Conservation (phyloP, 2,888 invertebrate species). For the Sinodicranocentrus sp. region DNA sequence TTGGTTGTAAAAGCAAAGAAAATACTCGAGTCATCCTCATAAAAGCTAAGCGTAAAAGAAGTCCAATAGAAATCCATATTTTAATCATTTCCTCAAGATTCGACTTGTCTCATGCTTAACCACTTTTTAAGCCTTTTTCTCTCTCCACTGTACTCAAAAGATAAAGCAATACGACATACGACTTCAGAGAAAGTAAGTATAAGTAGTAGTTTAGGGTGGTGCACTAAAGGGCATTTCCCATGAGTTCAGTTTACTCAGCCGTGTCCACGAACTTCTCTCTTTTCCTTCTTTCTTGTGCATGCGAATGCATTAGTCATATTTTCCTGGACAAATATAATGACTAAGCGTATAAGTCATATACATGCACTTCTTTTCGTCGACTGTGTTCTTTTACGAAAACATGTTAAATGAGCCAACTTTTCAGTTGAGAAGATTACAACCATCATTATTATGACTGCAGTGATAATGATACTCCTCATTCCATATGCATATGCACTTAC, state of each 20-base stretch:
- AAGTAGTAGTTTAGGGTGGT: neutral
- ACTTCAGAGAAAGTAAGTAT: neutral
- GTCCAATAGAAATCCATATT: conserved; percentile 21
- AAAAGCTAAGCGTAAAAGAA: neutral
- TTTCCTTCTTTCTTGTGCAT: conserved; percentile 6
- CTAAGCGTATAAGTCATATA: too few relatives aligned
- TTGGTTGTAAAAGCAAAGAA: neutral
- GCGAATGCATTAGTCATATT: too few relatives aligned
- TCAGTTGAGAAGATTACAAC: conserved; percentile 7
- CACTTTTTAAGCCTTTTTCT: conserved; percentile 12
- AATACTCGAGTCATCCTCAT: neutral
- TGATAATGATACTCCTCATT: neutral
- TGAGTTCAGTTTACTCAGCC: conserved; percentile 19
- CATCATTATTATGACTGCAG: neutral
- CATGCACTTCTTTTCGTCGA: neutral
- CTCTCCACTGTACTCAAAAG: conserved; percentile 30
- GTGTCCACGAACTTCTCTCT: neutral
- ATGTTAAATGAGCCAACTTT: conserved; percentile 7
- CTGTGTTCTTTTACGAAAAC: neutral
- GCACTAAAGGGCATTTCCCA: conserved; percentile 12
- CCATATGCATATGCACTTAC: neutral
- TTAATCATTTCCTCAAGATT: conserved; percentile 34
- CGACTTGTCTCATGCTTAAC: conserved; percentile 24
- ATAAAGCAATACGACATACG: conserved; percentile 4
- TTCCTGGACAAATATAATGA: too few relatives aligned